Evolutionary conservation across 2,797 vertebrate species (phyloP), one percentile per base, ranked within the genome.

Genomic region (Emydoidea blandingii): DNA sequence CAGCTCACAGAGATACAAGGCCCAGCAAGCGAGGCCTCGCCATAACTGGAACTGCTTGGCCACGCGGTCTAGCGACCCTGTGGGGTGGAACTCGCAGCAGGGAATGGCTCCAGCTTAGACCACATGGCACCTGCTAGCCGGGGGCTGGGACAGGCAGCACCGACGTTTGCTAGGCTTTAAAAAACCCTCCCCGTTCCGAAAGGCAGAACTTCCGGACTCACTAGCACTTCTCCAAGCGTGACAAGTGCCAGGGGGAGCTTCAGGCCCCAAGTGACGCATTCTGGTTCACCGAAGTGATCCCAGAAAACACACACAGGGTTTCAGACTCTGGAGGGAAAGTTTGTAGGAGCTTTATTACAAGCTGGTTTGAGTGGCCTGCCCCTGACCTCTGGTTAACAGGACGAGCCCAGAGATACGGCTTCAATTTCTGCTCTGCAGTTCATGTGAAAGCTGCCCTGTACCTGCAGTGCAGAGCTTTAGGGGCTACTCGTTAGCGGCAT

Each of bases 401-500:
- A n/a, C 6, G 4, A 34, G 0, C 19, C 2, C 56, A 81, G 9
- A 25, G 68, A 72, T 5, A 41, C 2, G 21, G 78, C 87, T 50
- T n/a, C 10, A 1, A 37, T 50, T 47, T 34, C 79, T 4, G 62
- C 86, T 72, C 74, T 0, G 34, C 80, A 49, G 85, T 44, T 47
- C 37, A 4, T 34, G 80, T 11, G 0, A 44, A 7, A 31, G 79
- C 68, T 59, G 78, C 56, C 25, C 16, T 6, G 57, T 53, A 1
- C 34, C 12, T 12, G 47, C 1, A 1, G 5, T 15, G 25, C 0
- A 1, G 72, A 23, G 49, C 57, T 6, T 23, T 6, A 5, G 1
- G n/a, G 44, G 50, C 88, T 8, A 79, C 53, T 34, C 76, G 0
- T 93, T 85, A 95, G 83, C 15, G 1, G 86, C n/a, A 0, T 8